Base-by-base conservation (phyloP, 1,140 invertebrate genomes). In the Zaprionus camerounensis region DNA sequence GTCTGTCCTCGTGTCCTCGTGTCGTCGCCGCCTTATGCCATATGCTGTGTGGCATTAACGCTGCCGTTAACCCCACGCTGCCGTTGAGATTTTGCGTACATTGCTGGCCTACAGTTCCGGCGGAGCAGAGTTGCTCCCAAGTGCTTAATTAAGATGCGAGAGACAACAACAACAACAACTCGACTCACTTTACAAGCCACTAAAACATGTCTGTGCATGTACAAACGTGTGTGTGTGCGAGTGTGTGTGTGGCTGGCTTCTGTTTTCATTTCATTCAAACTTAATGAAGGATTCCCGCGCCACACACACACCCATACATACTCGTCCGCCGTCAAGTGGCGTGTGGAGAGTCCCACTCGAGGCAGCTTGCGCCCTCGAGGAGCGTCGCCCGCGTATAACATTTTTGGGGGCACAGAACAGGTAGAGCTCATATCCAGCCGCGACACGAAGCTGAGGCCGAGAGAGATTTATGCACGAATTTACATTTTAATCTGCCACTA, bases 81-180 rank as follows among this genome's bases (percentile, higher is more conserved):
- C 36, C 78, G 68, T 87, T 88, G 71, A 90, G 85, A 88, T 88
- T 88, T 78, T 63, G 46, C 82, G 78, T 71, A 78, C 70, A 83
- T 71, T 76, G 67, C 68, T 74, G 78, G 75, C 36, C 46, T 57
- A 59, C 75, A 76, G 59, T 63, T 72, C 77, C 81, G 64, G 66
- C 77, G 41, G 41, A 46, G 41, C 80, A 61, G 56, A 90, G 78
- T 88, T 73, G 78, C 85, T 90, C 84, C 84, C 84, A 81, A 88
- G 84, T 76, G 84, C 81, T 84, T 88, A 88, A 90, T 88, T 88
- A 88, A 88, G 84, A 90, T 88, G 83, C 77, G 70, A 81, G 71
- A 9, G 71, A 80, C 73, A 38, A 64, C 65, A 74, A 80, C 73
- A 38, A 63, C 65, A 61, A 65, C 69, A 73, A 75, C 58, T 75